Base-by-base conservation (phyloP, 2,888 invertebrate genomes). In the Tryphoninae sp. region DNA sequence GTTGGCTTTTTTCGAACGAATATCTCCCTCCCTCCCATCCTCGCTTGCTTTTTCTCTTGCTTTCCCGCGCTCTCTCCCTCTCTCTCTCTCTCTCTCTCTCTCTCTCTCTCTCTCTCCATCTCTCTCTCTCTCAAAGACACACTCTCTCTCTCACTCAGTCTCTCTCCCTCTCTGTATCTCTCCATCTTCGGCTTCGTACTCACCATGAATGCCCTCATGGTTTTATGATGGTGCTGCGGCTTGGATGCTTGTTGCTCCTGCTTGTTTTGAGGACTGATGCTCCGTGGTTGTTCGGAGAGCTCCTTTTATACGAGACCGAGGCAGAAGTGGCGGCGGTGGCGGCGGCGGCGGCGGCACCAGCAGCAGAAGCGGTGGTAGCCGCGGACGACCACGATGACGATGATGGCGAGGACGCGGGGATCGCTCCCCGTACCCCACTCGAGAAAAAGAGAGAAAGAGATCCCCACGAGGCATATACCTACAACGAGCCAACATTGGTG, bases 161-260 rank as follows among this genome's bases (percentile, higher is more conserved):
- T 68, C 26, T 58, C 11, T 40, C n/a, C 11, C 51, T n/a, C 53
- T n/a, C 11, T 33, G 6, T 45, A 19, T 58, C 82, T 13, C n/a
- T 13, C 51, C 16, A 51, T n/a, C 33, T 33, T 33, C 33, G 33
- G 4, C 26, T 11, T 45, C 42, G 51, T 86, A 91, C 92, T 92
- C 90, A 92, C 92, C 91, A 92, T 88, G 90, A 92, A 92, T 91
- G 91, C 92, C 91, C 92, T 92, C 92, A 92, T 92, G 91, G 89
- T 91, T 75, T 78, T 68, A 62, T 79, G 76, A 78, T 80, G 73
- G 69, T 84, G 78, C 84, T 83, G 78, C 76, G 75, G 76, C 81
- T 83, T 78, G 72, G 78, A 75, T 81, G 76, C 71, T 80, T 90
- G 90, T 89, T 87, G 87, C 88, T 88, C 88, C 90, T 83, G 72